Evolutionary conservation across 1,140 invertebrate species (phyloP), one percentile per base, ranked within the genome.

Genomic region (Drosophila parabipectinata): DNA sequence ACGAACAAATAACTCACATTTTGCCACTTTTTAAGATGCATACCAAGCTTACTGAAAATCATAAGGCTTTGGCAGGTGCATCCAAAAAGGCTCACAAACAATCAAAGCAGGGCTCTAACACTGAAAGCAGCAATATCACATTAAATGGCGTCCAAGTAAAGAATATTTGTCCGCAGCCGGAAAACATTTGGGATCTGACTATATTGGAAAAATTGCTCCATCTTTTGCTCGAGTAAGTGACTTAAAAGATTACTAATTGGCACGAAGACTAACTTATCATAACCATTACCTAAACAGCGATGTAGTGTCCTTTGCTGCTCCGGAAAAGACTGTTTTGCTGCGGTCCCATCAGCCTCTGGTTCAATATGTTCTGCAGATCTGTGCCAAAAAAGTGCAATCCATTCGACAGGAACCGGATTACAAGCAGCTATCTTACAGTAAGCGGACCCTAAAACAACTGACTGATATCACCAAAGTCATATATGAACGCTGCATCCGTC

Each of bases 401-500:
- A 85, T 92, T 26, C 89, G 90, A 4, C 52, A 62, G 1, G 87
- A 90, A 53, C 89, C 91, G 0, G 77, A 87, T 5, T 90, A 91
- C 37, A 91, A 91, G 44, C 91, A 92, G 47, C 59, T 91, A 1
- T 41, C 78, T 3, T 87, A 91, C 10, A 92, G 91, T 50, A 85
- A 79, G 26, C 78, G 87, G 0, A 85, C 75, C 0, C 55, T 91
- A 1, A 91, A 83, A 45, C 69, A 87, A 50, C 12, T 92, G 6
- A 89, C 87, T 1, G 89, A 92, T 6, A 90, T 93, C 14, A 80
- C 92, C 10, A 82, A 75, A 55, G 72, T 92, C 21, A 51, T 93
- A 1, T 93, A 92, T 64, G 88, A 92, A 47, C 81, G 90, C 53
- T 92, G 92, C 44, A 91, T 93, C 21, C 76, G 77, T 32, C 78